Evolutionary conservation across 35 echinoderm and acorn worm species (phyloP), one percentile per base, ranked within the genome.

Genomic region (Apostichopus japonicus): DNA sequence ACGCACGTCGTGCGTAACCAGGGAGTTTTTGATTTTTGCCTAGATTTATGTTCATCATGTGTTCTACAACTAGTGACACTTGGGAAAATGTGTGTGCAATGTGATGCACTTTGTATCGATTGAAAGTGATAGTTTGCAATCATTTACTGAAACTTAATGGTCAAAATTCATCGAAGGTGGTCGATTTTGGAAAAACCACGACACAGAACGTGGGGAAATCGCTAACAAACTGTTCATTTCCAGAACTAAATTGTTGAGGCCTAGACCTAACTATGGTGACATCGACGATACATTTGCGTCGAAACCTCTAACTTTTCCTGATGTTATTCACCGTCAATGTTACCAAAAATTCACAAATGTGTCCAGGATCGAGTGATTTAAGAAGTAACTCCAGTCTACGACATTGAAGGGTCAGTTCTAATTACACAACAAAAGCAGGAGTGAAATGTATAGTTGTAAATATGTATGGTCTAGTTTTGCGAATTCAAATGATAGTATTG

Each of bases 331-430:
- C 79, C 79, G 79, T 3, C 79, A 83, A 14, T 83, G 79, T 16
- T 83, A 83, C 54, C 79, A 83, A 15, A 83, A 83, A 10, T 54
- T 83, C 5, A 83, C 79, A 33, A 83, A 83, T 15, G 79, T 83
- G 51, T 83, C 51, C 15, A 83, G 79, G 51, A 83, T 83, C 16
- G 33, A 54, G 24, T 52, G 79, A 53, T 83, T 14, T 52, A 83
- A 83, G 79, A 83, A 16, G 79, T 53, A 83, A 83, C 51, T 83
- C 25, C 79, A 55, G 79, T 83, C 79, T 83, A 83, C 79, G 9
- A 55, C 79, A 24, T 53, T 83, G 3, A 14, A 83, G 54, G 44
- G 51, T 83, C 9, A 83, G 79, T 54, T 83, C 3, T 83, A 55
- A 51, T 83, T 44, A 44, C 33, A 44, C 33, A 44, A 44, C 33